phyloP scores from a whole-genome alignment of 2,888 invertebrate species.

The Drosophila seclusa region DNA sequence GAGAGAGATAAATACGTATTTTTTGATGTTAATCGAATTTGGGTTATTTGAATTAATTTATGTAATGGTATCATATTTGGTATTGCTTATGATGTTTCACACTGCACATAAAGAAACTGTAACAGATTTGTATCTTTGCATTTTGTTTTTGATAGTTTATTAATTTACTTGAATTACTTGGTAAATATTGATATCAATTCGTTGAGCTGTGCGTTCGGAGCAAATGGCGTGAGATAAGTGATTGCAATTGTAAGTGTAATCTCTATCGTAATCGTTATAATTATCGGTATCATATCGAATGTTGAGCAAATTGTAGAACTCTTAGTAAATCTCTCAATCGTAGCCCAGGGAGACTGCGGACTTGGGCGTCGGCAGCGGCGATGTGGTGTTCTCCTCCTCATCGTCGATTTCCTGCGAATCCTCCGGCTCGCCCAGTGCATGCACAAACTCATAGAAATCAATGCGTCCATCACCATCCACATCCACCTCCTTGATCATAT shows the following conservation, averaged over 20 bases:
- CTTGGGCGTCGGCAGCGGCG: conserved; percentile 84
- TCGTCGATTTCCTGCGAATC: conserved; percentile 90
- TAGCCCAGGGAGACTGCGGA: conserved; percentile 79
- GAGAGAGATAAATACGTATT: not conserved
- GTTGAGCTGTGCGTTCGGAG: conserved; percentile 58
- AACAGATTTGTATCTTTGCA: not conserved
- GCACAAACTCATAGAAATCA: conserved; percentile 95
- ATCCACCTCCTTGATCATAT: conserved; percentile 98
- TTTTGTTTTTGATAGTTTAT: conserved; percentile 30
- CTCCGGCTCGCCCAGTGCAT: conserved; percentile 94
- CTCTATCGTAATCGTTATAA: conserved; percentile 7
- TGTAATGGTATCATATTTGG: conserved; percentile 16
- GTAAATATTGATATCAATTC: conserved; percentile 27
- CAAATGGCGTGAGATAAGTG: conserved; percentile 28
- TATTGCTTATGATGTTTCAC: conserved; percentile 34
- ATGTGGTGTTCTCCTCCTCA: conserved; percentile 87
- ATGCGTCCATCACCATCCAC: conserved; percentile 97
- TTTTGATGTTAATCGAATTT: conserved; percentile 7
- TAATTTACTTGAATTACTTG: conserved; percentile 31
- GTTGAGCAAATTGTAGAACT: conserved; percentile 1
- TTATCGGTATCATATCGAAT: conserved; percentile 4
- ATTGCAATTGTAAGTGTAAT: conserved; percentile 10
- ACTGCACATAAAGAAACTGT: conserved; percentile 51
- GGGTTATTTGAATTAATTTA: conserved; percentile 9
- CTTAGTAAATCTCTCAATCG: conserved; percentile 54